Evolutionary conservation across 2,797 vertebrate species (phyloP), one percentile per base, ranked within the genome.

Genomic region (Babyrousa celebensis): DNA sequence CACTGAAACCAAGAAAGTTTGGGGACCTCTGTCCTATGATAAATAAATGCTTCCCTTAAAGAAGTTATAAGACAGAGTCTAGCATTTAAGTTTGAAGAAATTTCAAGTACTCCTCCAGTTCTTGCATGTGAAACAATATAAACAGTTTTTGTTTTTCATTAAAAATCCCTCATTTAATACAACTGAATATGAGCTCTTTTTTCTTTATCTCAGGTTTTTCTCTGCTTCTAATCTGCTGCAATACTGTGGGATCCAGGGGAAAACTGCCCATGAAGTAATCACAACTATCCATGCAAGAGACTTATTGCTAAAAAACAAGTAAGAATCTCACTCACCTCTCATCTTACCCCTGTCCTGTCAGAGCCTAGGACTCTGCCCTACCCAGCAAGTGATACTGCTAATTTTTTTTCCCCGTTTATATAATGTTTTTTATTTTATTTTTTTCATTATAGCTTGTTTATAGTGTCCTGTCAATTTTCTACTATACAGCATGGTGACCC

Each of bases 21-120:
- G 36, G 54, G 83, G 94, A 79, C 29, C n/a, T 95, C 23, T 67
- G 3, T 3, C n/a, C 29, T 60, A 83, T 5, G 74, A 48, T 25
- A 60, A 83, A 91, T 77, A 95, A 75, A 43, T 2, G 79, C 12
- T 89, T 89, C 58, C 58, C 84, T 48, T 78, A 88, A 77, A 20
- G 65, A 90, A 96, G 29, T 36, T 95, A 17, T 56, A 89, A 56
- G 84, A 84, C 36, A 83, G 86, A 56, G 10, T 25, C 27, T 74
- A 89, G 56, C 20, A 63, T 25, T n/a, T 71, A 93, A 79, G 67
- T 90, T 56, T 79, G n/a, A 93, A 91, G n/a, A 74, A 85, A 94
- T 72, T 91, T 91, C 43, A 93, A 91, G 70, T 18, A 87, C 12
- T 94, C 65, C 79, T 70, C 84, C 20, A 72, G 43, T 92, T 32